These are phyloP conservation scores for Galerucella pusilla DNA, from an alignment of 2,888 invertebrate species.

Conservation along the genomic window DNA sequence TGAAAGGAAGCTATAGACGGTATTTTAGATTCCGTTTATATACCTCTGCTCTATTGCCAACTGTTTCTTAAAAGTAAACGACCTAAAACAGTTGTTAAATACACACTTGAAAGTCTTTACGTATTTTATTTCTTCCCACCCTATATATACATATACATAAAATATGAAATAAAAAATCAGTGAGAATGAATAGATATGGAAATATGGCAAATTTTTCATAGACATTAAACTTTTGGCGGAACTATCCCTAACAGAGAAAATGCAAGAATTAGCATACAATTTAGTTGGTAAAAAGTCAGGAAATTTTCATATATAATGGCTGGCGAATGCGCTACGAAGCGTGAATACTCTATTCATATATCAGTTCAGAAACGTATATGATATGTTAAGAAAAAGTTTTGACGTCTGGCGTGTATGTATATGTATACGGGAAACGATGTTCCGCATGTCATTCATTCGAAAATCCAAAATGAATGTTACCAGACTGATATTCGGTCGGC, in stretches of 20 bases:
- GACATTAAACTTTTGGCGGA: slow-evolving; percentile 43
- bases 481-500: slow-evolving; percentile 35
- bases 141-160: no score
- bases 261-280: slow-evolving; percentile 48
- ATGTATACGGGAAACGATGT: slow-evolving; percentile 33
- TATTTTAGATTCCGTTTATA: slow-evolving; percentile 44
- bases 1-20: slow-evolving; percentile 52
- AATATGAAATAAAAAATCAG: no score
- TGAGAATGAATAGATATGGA: slow-evolving; percentile 5
- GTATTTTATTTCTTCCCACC: no score
- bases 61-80: no score
- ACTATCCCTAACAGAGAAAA: slow-evolving; percentile 41
- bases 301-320: slow-evolving; percentile 48
- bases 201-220: slow-evolving; percentile 30
- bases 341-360: slow-evolving; percentile 49
- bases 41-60: background rate
- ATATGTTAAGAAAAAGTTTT: slow-evolving; percentile 51
- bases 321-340: slow-evolving; percentile 44
- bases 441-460: slow-evolving; percentile 47
- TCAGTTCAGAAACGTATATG: slow-evolving; percentile 48
- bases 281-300: slow-evolving; percentile 47
- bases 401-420: slow-evolving; percentile 46
- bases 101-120: no score
- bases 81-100: no score
- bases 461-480: slow-evolving; percentile 49